A percentile compares a stretch with the other conserved stretches of the same genome.
phyloP scores from a whole-genome alignment of 2,113 vertebrate genomes.

The Platycercus adscitus region DNA sequence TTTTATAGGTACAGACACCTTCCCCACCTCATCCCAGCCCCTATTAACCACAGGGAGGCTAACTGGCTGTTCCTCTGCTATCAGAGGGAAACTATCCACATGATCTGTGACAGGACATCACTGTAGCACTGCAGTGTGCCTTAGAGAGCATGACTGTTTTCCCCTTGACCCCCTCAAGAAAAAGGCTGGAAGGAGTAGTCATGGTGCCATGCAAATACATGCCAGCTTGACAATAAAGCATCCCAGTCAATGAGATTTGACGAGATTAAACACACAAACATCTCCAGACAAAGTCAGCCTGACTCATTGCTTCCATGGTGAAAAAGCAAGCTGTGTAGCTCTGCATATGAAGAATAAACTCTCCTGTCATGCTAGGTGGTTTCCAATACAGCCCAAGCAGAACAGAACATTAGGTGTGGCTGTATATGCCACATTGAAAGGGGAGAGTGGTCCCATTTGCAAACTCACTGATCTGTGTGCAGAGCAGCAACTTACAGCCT shows the following conservation, averaged over 20 bases:
- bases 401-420: neutral
- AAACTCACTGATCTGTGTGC: neutral
- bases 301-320: constrained; percentile 12
- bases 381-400: neutral
- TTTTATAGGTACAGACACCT: neutral
- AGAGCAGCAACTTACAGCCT: neutral
- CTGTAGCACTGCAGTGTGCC: neutral
- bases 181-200: neutral
- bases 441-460: neutral
- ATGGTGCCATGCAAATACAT: neutral
- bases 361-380: neutral
- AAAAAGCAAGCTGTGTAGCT: neutral
- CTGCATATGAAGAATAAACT: neutral
- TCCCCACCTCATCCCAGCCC: neutral
- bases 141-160: neutral
- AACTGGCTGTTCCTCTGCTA: neutral
- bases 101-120: neutral
- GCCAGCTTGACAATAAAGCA: neutral
- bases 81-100: neutral
- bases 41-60: neutral
- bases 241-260: neutral
- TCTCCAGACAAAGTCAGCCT: constrained; percentile 28
- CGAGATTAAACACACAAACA: neutral
- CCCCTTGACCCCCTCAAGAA: neutral
- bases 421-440: neutral